Evolutionary conservation across 2,113 vertebrate species (phyloP), one percentile per base, ranked within the genome.

Genomic region (Camelus dromedarius): DNA sequence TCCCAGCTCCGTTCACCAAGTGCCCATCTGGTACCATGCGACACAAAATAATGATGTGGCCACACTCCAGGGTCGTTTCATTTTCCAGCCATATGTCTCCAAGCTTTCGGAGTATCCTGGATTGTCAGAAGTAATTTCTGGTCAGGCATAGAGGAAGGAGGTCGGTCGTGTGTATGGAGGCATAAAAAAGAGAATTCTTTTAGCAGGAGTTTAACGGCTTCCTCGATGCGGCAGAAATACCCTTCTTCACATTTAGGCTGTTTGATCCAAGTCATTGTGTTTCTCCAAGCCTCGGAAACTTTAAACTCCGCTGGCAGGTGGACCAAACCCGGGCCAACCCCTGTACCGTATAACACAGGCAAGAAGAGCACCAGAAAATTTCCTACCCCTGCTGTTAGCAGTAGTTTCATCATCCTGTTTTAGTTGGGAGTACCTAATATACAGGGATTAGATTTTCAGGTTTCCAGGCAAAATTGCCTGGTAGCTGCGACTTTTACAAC

Each of bases 251-350:
- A 72, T 67, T 42, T 48, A 32, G 64, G 20, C 95, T n/a, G 54
- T 93, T 15, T 6, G 38, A 84, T 52, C 96, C 96, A 20, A 98
- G 35, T 97, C 98, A 69, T 80, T 52, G 92, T 77, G 80, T 93
- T 90, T 32, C 67, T 72, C 24, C 0, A 77, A 96, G 96, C 89
- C 93, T 79, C 72, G 32, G 98, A 97, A 98, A 98, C 98, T 98
- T 98, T 98, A 98, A 98, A 98, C 98, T 95, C 72, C 32, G 30
- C 97, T 95, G 97, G 98, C 98, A 98, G 98, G 98, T 98, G 98
- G 98, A 98, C 98, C 93, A 79, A 98, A 95, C 85, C 96, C 89
- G 94, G 97, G 94, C 97, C 95, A 94, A 96, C 98, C 98, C 98
- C 92, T 97, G 83, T 98, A 98, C 98, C 98, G 98, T 98, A 98